Base-by-base conservation (phyloP, 2,888 invertebrate species). In the Drosophila fulvimacula region DNA sequence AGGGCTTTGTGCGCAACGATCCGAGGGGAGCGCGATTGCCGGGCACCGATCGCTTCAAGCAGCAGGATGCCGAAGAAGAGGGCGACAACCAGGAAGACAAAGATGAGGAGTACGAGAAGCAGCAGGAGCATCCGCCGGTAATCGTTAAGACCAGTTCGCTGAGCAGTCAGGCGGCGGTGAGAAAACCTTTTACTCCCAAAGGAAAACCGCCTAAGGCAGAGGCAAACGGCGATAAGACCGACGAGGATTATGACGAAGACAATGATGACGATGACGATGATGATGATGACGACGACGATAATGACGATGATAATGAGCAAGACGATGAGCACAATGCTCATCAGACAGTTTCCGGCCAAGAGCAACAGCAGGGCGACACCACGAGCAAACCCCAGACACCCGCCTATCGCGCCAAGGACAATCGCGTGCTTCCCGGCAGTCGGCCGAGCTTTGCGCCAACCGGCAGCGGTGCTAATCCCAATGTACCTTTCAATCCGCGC, bases 1-100 rank as follows among this genome's bases (percentile, higher is more conserved):
- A 89, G 56, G 83, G 81, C 38, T 89, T 83, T 51, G 79, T 87
- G 32, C 79, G 81, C 7, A 88, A 61, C n/a, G 80, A 89, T 76
- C 75, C 87, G 0, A 59, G 85, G 2, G 82, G 69, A 9, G 65
- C 82, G 11, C 63, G 71, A 2, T 44, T 90, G n/a, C 88, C 87
- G 0, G 86, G 79, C 15, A 48, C 79, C 0, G 83, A 88, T 34
- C 86, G 83, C 5, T 90, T 90, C 53, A 88, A 88, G 61, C 44
- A 76, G 41, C 65, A 71, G 13, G 53, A 71, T 7, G 42, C 39
- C 5, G 60, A 70, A 6, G 24, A 58, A 4, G 59, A 53, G 1
- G 60, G 32, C 0, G 65, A 61, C 5, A 72, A 58, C 60, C 24
- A 38, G 1, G 63, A 57, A 64, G 38, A 11, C 1, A 17, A 69